Evolutionary conservation across 2,797 vertebrate species (phyloP), one percentile per base, ranked within the genome.

Genomic region (Cichlasoma orientale): DNA sequence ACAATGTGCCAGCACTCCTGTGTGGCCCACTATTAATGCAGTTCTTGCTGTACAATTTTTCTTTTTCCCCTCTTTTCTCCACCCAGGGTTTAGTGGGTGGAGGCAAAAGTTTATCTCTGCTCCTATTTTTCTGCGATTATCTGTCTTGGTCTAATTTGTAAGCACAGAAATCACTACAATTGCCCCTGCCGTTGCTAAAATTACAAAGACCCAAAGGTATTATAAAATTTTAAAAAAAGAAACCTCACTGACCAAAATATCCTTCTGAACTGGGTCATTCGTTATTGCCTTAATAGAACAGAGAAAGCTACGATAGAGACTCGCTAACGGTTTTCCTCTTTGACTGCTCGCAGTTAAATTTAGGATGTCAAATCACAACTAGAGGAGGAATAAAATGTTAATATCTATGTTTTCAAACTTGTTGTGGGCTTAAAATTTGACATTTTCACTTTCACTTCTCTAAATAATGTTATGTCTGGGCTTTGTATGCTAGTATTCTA

Each of bases 211-310:
- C 77, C 68, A 85, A 86, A 82, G 88, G 76, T 84, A 89, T 72
- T 82, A 23, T 7, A 31, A 21, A 68, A 73, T 75, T 27, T 19
- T 1, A 61, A 38, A 76, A 76, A 81, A 70, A 78, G 44, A 72
- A 71, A 0, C 2, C 63, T 58, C 80, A 86, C 74, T 74, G 86
- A 87, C 89, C 61, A 86, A 91, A 92, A 90, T 93, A 92, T 85
- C 88, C 70, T 16, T 82, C 77, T 88, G 78, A 93, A 92, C 31
- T 92, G 61, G 90, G 91, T 84, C 90, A 86, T 86, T 81, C 82
- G 76, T 88, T 87, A 78, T 55, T 83, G 80, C 82, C 72, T 86
- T 82, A 73, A 77, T 87, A 74, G 81, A 72, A 70, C 74, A 66
- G 75, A 68, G 44, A 68, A 68, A 68, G 63, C 68, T 36, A 75